Conservation (phyloP, 2,797 vertebrate species). For the Sebastiscus tertius region DNA sequence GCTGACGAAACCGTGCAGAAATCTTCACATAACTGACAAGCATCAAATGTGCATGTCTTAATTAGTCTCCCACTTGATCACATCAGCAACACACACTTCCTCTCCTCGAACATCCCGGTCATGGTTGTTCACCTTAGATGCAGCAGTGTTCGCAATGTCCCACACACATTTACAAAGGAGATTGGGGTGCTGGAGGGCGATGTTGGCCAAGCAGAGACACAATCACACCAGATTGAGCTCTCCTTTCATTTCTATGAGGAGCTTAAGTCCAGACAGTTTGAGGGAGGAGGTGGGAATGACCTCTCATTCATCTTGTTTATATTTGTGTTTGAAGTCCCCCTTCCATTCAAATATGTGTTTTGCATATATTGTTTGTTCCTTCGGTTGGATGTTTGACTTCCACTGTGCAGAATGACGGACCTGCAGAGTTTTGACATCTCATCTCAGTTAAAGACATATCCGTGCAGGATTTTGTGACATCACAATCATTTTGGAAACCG, state of each 20-base stretch:
- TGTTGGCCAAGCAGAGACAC: background rate
- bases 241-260: background rate
- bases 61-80: constrained; percentile 58
- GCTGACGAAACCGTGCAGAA: constrained; percentile 74
- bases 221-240: background rate
- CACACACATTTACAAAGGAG: background rate
- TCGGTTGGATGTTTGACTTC: background rate
- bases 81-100: background rate
- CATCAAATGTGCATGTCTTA: constrained; percentile 42
- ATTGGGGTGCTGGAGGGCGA: background rate
- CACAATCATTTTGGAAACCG: background rate
- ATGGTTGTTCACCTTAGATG: background rate
- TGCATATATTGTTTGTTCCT: background rate
- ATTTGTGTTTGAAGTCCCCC: background rate
- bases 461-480: background rate
- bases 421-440: background rate
- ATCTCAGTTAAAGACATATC: background rate
- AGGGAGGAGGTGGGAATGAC: background rate
- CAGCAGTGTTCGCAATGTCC: background rate
- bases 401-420: background rate
- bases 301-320: background rate
- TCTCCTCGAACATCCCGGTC: background rate
- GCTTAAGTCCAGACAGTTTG: background rate
- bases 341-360: background rate
- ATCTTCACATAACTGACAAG: constrained; percentile 58